Conservation (phyloP, 2,113 vertebrate species). For the Microtus oregoni region DNA sequence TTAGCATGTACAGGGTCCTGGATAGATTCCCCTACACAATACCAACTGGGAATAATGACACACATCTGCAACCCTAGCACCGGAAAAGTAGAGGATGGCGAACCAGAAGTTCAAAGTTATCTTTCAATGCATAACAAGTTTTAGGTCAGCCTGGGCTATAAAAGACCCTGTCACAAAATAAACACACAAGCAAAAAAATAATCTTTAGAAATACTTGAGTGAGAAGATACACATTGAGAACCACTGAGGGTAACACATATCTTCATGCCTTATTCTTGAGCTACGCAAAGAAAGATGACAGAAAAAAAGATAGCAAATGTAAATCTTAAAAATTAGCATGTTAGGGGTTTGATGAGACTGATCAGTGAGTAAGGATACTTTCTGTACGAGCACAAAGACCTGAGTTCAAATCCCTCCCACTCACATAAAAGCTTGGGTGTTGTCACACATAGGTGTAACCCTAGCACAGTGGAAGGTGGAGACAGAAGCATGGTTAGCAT, state of each 20-base stretch:
- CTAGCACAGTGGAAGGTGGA: not conserved
- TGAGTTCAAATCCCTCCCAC: not conserved
- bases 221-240: not conserved
- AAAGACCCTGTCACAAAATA: not conserved
- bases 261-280: not conserved
- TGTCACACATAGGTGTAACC: too few species aligned
- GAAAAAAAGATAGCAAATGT: not conserved
- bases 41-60: too few species aligned
- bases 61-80: not conserved
- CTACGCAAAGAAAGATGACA: not conserved
- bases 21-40: not conserved
- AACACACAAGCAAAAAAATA: not conserved
- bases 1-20: not conserved
- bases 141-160: not conserved
- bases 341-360: not conserved
- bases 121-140: not conserved
- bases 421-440: not conserved
- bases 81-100: not conserved
- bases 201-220: not conserved
- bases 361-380: not conserved
- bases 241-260: not conserved
- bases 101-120: not conserved
- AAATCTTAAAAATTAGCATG: constrained; percentile 26
- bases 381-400: not conserved
- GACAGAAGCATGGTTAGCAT: not conserved